Base-by-base conservation (phyloP, 1,140 invertebrate genomes). In the Lordiphosa stackelbergi region DNA sequence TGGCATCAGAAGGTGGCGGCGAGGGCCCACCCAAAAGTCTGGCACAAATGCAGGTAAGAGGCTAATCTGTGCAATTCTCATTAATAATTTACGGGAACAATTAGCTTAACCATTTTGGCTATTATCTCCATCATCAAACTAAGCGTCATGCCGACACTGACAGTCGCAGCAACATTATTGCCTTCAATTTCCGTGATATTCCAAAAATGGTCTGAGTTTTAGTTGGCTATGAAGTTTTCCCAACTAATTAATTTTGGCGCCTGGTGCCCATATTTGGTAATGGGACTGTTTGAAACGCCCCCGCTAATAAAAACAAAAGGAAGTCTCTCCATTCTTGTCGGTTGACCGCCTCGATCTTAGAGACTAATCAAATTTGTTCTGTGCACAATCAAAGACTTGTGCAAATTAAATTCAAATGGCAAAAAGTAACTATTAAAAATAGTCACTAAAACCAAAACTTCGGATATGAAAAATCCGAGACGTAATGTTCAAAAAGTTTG, bases 1-100 rank as follows among this genome's bases (percentile, higher is more conserved):
- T 87, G 85, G 70, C 85, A 69, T 85, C 85, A 87, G 66, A 85
- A 70, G 85, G 73, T 66, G 71, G 73, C 42, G 53, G 61, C 40
- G 66, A 59, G 35, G 28, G 28, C 28, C 41, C 35, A 49, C 84
- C 83, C 38, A 31, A 8, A 8, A 89, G 87, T 85, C 88, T 91
- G 65, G 86, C 88, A 42, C 89, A 90, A 64, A 90, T 91, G 90
- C 90, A 90, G 88, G 90, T 91, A 79, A 88, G 87, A 73, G 52
- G 52, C 41, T 13, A 22, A 43, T 28, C 36, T 49, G 31, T 6
- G 11, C 38, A 43, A 9, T 49, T 45, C 1, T 48, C 38, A 69
- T 69, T 53, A 49, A 59, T 59, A 40, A 68, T 48, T 42, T 3
- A 35, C 35, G 47, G 42, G n/a, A 56, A 55, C 42, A 45, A 60